phyloP scores from a whole-genome alignment of 92 coral and sea anemone genomes.

The Bergia sp. region DNA sequence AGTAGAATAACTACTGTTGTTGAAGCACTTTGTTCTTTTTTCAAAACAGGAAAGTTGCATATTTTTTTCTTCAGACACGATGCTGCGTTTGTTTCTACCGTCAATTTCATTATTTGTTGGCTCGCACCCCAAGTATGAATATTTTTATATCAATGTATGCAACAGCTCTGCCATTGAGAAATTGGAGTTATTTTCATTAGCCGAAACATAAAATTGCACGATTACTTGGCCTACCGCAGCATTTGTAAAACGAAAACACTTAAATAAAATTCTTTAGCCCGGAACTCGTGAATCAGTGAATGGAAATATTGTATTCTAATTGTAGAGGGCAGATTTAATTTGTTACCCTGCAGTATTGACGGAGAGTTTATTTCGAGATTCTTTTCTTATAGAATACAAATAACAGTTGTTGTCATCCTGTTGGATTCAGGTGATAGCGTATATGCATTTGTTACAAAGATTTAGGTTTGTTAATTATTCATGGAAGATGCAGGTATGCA shows the following conservation, averaged over 20 bases:
- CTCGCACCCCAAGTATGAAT: neutral
- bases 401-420: neutral
- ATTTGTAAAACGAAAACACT: conserved; percentile 7
- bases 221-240: conserved; percentile 6
- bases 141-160: neutral
- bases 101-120: neutral
- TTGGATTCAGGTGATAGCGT: neutral
- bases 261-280: neutral
- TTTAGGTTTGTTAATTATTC: conserved; percentile 25
- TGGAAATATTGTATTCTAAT: neutral
- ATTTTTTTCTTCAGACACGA: neutral
- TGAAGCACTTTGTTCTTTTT: neutral
- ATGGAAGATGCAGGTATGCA: neutral
- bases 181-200: neutral
- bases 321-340: conserved; percentile 7
- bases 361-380: neutral
- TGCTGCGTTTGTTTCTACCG: neutral
- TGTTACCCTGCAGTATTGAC: neutral
- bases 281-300: neutral
- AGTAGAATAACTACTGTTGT: neutral
- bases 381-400: neutral
- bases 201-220: conserved; percentile 24
- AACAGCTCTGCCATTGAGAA: neutral
- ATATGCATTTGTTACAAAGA: neutral
- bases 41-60: neutral